Percentiles rank a stretch among this genome's conserved stretches.
phyloP scores from a whole-genome alignment of 2,888 invertebrate species.

The Hirudinaria manillensis region DNA sequence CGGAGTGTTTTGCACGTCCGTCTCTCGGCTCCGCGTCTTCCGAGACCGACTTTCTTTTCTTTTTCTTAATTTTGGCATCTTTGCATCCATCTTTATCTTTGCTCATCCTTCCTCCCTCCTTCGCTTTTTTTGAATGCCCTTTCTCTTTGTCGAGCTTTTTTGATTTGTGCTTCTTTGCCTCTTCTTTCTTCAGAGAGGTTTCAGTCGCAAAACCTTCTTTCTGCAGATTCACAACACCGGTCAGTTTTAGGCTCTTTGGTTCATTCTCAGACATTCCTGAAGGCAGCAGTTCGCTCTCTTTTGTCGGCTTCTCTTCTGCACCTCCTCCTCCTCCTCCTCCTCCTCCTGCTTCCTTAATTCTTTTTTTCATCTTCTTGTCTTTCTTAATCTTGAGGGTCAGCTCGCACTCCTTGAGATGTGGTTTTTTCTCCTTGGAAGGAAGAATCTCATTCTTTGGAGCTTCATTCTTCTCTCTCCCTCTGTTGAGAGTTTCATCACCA shows the following conservation, averaged over 20 bases:
- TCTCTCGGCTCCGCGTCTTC: not conserved
- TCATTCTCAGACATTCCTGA: no score
- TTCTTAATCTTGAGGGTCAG: not conserved
- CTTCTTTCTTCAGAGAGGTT: not conserved
- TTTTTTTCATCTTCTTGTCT: not conserved
- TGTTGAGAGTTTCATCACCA: not conserved
- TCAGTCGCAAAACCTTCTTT: no score
- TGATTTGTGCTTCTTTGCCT: not conserved
- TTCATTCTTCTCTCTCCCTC: constrained; percentile 1
- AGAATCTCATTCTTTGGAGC: no score
- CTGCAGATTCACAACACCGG: no score
- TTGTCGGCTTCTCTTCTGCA: not conserved
- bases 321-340: not conserved
- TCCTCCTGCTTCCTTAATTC: no score
- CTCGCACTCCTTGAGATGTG: no score
- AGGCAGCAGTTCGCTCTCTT: no score
- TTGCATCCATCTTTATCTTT: constrained; percentile 1
- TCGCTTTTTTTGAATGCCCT: not conserved
- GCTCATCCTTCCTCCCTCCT: not conserved
- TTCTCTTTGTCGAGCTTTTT: not conserved
- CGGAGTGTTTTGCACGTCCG: not conserved
- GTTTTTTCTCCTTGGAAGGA: no score
- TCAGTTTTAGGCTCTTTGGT: no score
- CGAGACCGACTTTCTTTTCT: not conserved
- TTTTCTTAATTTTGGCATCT: not conserved